Conservation (phyloP, 2,888 invertebrate species). For the Apamea crenata region DNA sequence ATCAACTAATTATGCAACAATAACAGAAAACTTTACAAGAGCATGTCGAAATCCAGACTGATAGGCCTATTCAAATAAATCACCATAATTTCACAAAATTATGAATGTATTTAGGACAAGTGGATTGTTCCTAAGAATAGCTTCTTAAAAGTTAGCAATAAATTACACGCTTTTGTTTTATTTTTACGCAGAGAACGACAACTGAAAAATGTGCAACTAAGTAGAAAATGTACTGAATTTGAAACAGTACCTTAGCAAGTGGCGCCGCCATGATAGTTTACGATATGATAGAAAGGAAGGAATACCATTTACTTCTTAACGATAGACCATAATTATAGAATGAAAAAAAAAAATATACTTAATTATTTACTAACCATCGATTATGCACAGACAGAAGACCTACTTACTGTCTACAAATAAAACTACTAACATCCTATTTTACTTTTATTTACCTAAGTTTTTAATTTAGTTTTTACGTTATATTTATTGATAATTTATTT, state of each 20-base stretch:
- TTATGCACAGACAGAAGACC: too few relatives aligned
- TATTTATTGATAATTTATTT: too few relatives aligned
- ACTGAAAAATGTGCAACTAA: too few relatives aligned
- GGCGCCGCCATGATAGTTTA: conserved; percentile 2
- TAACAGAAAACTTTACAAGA: conserved; percentile 18
- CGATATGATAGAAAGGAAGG: background rate
- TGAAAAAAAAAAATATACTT: too few relatives aligned
- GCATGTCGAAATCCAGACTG: conserved; percentile 16
- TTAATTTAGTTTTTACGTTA: too few relatives aligned
- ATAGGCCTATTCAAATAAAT: conserved; percentile 31
- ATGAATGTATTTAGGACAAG: conserved; percentile 49
- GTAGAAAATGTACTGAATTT: background rate
- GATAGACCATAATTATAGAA: too few relatives aligned
- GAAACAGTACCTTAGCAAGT: background rate
- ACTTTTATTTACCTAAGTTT: too few relatives aligned
- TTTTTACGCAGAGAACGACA: background rate
- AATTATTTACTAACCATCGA: too few relatives aligned
- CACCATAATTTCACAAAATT: conserved; percentile 43
- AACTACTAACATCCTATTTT: too few relatives aligned
- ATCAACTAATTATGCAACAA: conserved; percentile 23
- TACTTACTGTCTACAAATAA: too few relatives aligned
- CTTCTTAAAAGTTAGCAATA: conserved; percentile 40
- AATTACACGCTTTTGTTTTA: conserved; percentile 49
- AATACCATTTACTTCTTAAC: conserved; percentile 28
- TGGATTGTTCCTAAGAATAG: conserved; percentile 19